phyloP scores from a whole-genome alignment of 1,140 invertebrate genomes.

The Lasioglossum baleicum region DNA sequence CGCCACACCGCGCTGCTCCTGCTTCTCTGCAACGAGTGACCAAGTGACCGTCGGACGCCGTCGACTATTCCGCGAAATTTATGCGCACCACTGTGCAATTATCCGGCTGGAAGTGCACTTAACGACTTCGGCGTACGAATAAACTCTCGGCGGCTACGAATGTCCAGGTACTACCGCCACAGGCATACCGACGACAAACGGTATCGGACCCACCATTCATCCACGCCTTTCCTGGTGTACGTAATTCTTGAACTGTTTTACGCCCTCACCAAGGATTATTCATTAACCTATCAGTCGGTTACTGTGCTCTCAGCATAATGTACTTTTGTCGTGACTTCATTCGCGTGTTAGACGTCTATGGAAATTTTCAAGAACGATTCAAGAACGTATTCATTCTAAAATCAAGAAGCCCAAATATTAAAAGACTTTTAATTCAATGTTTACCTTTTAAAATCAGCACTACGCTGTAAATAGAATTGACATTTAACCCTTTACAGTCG shows the following conservation, averaged over 20 bases:
- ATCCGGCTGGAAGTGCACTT: conserved; percentile 62
- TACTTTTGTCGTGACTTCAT: too few relatives aligned
- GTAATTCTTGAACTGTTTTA: conserved; percentile 37
- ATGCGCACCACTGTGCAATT: conserved; percentile 59
- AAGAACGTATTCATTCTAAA: too few relatives aligned
- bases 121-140: conserved; percentile 62
- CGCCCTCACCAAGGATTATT: not conserved
- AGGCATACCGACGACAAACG: conserved; percentile 7
- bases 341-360: too few relatives aligned
- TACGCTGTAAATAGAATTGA: too few relatives aligned
- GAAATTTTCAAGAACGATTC: too few relatives aligned
- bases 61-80: conserved; percentile 51
- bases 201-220: conserved; percentile 44
- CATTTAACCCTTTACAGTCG: too few relatives aligned
- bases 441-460: too few relatives aligned
- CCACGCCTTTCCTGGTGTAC: conserved; percentile 11
- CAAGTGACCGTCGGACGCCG: conserved; percentile 13
- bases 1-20: not conserved
- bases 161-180: conserved; percentile 26
- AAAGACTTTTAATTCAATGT: too few relatives aligned
- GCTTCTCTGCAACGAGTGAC: not conserved
- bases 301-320: too few relatives aligned
- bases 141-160: conserved; percentile 52
- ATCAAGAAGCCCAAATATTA: too few relatives aligned
- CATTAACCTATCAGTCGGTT: too few relatives aligned